Evolutionary conservation across 2,888 invertebrate species (phyloP).

Genomic region (Gibbula magus): DNA sequence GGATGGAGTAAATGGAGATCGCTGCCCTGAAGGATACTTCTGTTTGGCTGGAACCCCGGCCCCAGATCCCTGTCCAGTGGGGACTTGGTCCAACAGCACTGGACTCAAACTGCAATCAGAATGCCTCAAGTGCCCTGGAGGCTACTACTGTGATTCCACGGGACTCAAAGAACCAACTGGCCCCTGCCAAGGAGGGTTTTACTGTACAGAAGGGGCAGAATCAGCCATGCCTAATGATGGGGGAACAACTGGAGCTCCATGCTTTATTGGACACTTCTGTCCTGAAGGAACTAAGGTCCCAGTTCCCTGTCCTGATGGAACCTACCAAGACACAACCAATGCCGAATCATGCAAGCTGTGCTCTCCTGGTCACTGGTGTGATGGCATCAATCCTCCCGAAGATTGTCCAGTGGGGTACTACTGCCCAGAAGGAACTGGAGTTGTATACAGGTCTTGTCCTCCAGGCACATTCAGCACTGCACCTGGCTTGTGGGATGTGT

Average conservation of each 20-base stretch:
- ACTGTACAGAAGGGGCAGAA: constrained; percentile 61
- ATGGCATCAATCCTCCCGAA: constrained; percentile 56
- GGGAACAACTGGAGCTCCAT: constrained; percentile 64
- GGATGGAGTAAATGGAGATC: constrained; percentile 65
- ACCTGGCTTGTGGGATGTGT: constrained; percentile 55
- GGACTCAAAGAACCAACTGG: constrained; percentile 67
- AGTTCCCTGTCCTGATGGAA: constrained; percentile 59
- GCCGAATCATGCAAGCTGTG: constrained; percentile 65
- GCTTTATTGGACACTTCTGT: constrained; percentile 70
- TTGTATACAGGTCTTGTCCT: constrained; percentile 69
- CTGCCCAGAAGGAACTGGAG: constrained; percentile 70
- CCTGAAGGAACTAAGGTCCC: constrained; percentile 65
- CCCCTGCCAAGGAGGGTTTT: constrained; percentile 65
- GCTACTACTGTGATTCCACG: constrained; percentile 65
- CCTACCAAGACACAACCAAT: constrained; percentile 61
- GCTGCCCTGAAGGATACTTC: constrained; percentile 68
- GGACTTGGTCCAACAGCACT: constrained; percentile 65
- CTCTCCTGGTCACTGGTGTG: constrained; percentile 66
- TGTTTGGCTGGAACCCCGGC: constrained; percentile 61
- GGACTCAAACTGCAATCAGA: constrained; percentile 52
- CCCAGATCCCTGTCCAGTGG: constrained; percentile 61
- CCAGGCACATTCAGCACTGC: constrained; percentile 65
- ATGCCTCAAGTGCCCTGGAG: constrained; percentile 52
- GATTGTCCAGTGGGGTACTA: constrained; percentile 69
- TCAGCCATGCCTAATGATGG: constrained; percentile 66